A percentile compares a stretch with the other conserved stretches of the same genome.
phyloP scores from a whole-genome alignment of 2,888 invertebrate genomes.

The Scrobipalpa atriplicella region DNA sequence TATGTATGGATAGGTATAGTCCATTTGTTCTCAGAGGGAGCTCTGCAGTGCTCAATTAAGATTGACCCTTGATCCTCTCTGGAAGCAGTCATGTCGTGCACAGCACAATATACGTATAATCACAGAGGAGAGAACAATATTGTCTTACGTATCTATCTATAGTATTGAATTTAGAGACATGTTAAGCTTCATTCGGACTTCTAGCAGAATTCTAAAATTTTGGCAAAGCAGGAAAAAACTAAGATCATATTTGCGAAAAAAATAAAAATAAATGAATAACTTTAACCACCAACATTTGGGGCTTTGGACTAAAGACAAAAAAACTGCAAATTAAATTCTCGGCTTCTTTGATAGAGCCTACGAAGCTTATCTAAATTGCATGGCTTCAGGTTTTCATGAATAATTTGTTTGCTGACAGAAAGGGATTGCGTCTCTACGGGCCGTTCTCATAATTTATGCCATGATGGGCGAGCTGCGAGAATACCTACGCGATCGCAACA shows the following conservation, averaged over 20 bases:
- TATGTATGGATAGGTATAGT: background rate
- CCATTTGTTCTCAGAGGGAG: conserved; percentile 4
- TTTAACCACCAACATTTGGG: background rate
- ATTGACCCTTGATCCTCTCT: conserved; percentile 58
- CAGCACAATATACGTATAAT: conserved; percentile 11
- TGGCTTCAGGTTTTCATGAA: conserved; percentile 63
- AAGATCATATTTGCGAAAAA: background rate
- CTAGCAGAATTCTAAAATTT: background rate
- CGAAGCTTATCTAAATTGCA: conserved; percentile 65
- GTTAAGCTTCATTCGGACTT: background rate
- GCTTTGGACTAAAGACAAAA: background rate
- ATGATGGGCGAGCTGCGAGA: conserved; percentile 29
- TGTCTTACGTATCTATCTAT: background rate
- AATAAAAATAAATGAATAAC: background rate
- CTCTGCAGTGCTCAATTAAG: conserved; percentile 56
- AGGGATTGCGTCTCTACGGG: conserved; percentile 38
- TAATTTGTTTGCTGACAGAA: conserved; percentile 49
- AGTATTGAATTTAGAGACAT: no score
- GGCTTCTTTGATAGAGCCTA: conserved; percentile 38
- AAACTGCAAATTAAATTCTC: background rate
- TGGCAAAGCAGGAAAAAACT: background rate
- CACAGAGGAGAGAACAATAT: background rate
- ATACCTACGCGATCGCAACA: conserved; percentile 29
- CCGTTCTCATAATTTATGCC: conserved; percentile 30
- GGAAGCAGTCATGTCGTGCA: conserved; percentile 47